These are phyloP conservation scores for Chrysopilus asiliformis DNA, from an alignment of 2,888 invertebrate genomes.

Conservation along the genomic window DNA sequence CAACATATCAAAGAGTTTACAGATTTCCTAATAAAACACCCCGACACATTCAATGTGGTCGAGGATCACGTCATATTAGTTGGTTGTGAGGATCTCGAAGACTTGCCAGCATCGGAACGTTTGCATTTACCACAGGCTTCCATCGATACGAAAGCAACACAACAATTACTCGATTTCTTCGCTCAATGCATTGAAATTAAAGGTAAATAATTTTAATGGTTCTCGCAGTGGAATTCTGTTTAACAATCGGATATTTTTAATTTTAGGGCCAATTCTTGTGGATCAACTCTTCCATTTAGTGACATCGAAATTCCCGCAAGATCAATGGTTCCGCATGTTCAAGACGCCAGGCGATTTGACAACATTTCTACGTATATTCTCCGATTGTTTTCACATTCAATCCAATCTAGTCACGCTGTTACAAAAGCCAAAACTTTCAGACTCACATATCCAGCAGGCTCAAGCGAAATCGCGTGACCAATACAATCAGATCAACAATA, in stretches of 20 bases:
- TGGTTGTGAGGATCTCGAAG: slow-evolving; percentile 52
- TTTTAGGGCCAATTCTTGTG: slow-evolving; percentile 57
- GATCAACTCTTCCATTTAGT: slow-evolving; percentile 78
- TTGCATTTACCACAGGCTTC: slow-evolving; percentile 59
- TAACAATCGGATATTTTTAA: neutral
- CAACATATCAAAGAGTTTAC: slow-evolving; percentile 90
- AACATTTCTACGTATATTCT: slow-evolving; percentile 83
- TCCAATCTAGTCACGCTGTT: slow-evolving; percentile 79
- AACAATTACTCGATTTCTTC: slow-evolving; percentile 67
- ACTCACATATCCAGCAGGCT: slow-evolving; percentile 35
- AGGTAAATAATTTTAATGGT: slow-evolving; percentile 25
- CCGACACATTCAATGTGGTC: slow-evolving; percentile 72
- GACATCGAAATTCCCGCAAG: slow-evolving; percentile 59
- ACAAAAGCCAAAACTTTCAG: slow-evolving; percentile 58
- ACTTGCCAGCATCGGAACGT: slow-evolving; percentile 50
- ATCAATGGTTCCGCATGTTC: slow-evolving; percentile 74
- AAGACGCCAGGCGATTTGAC: slow-evolving; percentile 81
- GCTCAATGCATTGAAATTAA: slow-evolving; percentile 69
- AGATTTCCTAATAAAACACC: slow-evolving; percentile 74
- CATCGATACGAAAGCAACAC: slow-evolving; percentile 72
- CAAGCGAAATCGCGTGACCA: slow-evolving; percentile 34
- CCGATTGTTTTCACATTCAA: slow-evolving; percentile 89
- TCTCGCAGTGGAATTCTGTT: neutral
- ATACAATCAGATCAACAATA: slow-evolving; percentile 30
- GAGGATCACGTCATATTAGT: slow-evolving; percentile 75